Evolutionary conservation across 2,797 vertebrate genomes (phyloP), one percentile per base, ranked within the genome.

Genomic region (Lindbergichthys nudifrons): DNA sequence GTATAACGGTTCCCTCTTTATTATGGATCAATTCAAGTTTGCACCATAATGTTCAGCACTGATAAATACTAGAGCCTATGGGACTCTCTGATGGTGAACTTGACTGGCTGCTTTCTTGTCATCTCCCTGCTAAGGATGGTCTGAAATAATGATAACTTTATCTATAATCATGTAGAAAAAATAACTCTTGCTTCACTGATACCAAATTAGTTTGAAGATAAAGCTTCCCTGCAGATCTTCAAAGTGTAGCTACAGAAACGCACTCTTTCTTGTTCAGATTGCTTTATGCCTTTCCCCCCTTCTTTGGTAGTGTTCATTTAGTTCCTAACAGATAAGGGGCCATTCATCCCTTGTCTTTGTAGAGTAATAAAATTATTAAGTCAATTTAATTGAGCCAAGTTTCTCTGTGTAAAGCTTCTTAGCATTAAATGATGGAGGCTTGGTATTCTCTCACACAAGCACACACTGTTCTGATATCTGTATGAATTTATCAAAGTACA

Each of bases 271-370:
- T 61, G 81, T 77, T 81, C 63, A 76, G 47, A 72, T 65, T 62
- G 70, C 72, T 73, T 75, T 39, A 60, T 64, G 65, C 45, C 71
- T 50, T 65, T 61, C 54, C 70, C 59, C 62, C 73, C 77, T 70
- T 71, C 73, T 71, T 71, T 73, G 77, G 67, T 46, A 70, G 73
- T 70, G 74, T 89, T 90, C 70, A 84, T 89, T 89, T 90, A 63
- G 73, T 88, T 87, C 64, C 80, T 67, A 73, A 61, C 76, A 89
- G 92, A 93, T 92, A 92, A 90, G 80, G 85, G 80, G 71, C 53
- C 81, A 88, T 91, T 92, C 84, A 89, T 91, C 81, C 76, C 81
- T 89, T 90, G 88, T 90, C 87, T 92, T 87, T 93, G 82, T 84
- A 75, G 73, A 87, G 80, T 88, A 74, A 87, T 89, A 84, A 83